Conservation (phyloP, 2,797 vertebrate genomes). For the Gallinago solitaria region DNA sequence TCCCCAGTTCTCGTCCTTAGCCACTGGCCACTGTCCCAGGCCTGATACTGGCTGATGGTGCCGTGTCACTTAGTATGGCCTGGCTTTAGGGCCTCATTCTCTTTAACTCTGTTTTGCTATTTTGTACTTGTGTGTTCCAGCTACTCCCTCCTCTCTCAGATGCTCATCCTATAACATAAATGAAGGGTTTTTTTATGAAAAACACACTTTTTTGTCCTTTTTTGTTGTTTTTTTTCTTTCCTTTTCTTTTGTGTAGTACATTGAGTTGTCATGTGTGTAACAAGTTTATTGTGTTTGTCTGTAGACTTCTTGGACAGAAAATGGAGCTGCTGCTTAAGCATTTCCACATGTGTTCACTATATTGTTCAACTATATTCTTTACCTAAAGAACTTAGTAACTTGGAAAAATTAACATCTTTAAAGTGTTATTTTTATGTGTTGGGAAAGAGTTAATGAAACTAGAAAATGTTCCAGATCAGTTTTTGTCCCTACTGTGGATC, state of each 20-base stretch:
- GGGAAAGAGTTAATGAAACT: not conserved
- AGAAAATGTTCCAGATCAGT: not conserved
- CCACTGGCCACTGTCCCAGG: not conserved
- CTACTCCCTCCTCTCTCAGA: not conserved
- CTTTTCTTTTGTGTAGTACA: not conserved
- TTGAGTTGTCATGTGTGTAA: not conserved
- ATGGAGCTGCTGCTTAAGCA: constrained; percentile 35
- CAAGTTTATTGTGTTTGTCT: constrained; percentile 30
- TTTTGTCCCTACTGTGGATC: not conserved
- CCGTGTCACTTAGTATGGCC: not conserved
- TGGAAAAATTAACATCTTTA: constrained; percentile 7
- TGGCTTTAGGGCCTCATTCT: not conserved
- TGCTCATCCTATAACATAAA: not conserved
- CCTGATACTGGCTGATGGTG: not conserved
- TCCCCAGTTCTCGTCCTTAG: not conserved
- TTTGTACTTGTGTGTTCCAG: not conserved
- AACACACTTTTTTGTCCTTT: not conserved
- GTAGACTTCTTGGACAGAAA: constrained; percentile 18
- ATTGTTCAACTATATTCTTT: constrained; percentile 3
- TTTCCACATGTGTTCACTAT: constrained; percentile 45
- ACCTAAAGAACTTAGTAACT: not conserved
- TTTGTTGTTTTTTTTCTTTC: not conserved
- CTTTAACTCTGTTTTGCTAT: not conserved
- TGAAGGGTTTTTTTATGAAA: not conserved
- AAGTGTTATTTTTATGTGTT: not conserved